Base-by-base conservation (phyloP, 2,888 invertebrate species). In the Bombylius discolor region DNA sequence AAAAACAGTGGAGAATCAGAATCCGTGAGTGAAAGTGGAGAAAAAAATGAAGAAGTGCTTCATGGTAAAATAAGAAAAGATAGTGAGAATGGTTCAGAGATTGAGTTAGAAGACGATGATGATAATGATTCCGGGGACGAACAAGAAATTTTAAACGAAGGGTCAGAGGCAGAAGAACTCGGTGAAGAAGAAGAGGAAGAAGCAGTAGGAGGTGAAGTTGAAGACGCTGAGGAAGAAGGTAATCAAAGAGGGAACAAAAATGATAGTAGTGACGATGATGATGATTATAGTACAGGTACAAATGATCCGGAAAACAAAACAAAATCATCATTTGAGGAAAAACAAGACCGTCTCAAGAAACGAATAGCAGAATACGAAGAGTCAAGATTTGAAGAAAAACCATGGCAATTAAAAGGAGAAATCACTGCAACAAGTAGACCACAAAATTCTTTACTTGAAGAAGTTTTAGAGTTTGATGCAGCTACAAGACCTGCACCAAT, bases 341-440 rank as follows among this genome's bases (percentile, higher is more conserved):
- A 89, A 47, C 86, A 91, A 67, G 82, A 85, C 59, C 79, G 87
- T 49, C 71, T 91, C 31, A 76, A 81, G 56, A 79, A 81, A 63
- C 81, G 79, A 61, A 90, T 91, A 57, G 74, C 81, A 36, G 77
- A 81, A 62, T 73, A 89, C 52, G 91, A 92, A 76, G 78, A 83
- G 49, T 80, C 81, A 62, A 5, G 5, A 14, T 67, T 97, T 39
- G 78, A 81, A 12, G 89, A 92, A 59, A 94, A 94, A 64, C 85
- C 92, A 0, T 99, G 98, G 98, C 92, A 94, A 67, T 73, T 97
- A 49, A 86, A 84, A 68, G 98, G 98, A 59, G 98, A 99, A 79
- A 82, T 92, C 0, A 79, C 81, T 56, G 91, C 85, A 0, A 74
- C 78, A 0, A 80, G 77, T 58, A 78, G 98, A 55, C 97, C 97